Percentiles rank a stretch among this genome's conserved stretches.
These are phyloP conservation scores for Melikaiella ostensackeni DNA, from an alignment of 2,888 invertebrate genomes.

Conservation along the genomic window DNA sequence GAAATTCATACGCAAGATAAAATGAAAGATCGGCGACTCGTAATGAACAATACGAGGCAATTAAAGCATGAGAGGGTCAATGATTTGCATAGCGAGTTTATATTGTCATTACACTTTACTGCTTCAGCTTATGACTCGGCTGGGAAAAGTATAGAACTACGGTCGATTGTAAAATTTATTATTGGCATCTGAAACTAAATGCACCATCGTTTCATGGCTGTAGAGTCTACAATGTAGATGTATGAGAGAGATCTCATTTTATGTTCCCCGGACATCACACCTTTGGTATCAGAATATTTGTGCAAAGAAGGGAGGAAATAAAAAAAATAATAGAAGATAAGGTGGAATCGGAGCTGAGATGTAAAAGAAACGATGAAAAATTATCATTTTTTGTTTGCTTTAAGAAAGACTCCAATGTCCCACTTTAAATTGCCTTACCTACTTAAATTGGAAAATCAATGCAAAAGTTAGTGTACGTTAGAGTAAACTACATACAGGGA, in stretches of 20 bases:
- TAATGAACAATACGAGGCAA: conserved; percentile 12
- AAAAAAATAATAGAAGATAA: background rate
- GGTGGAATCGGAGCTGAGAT: background rate
- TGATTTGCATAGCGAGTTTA: conserved; percentile 17
- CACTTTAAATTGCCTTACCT: background rate
- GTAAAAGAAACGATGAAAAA: background rate
- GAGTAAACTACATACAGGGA: background rate
- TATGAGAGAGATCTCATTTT: conserved; percentile 7
- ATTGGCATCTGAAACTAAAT: conserved; percentile 2
- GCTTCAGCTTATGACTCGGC: conserved; percentile 7
- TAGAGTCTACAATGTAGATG: background rate
- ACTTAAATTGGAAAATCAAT: background rate
- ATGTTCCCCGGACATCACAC: background rate
- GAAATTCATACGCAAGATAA: background rate
- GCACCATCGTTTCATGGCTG: background rate
- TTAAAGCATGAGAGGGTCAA: background rate
- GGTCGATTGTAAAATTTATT: conserved; percentile 13
- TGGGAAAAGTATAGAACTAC: conserved; percentile 25
- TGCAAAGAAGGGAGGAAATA: background rate
- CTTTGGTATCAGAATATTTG: background rate
- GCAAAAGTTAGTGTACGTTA: background rate
- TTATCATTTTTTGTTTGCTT: background rate
- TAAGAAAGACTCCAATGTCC: background rate
- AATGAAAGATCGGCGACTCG: background rate
- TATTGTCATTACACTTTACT: conserved; percentile 16